A percentile compares a stretch with the other conserved stretches of the same genome.
Evolutionary conservation across 2,113 vertebrate genomes (phyloP).

Genomic region (Macaca mulatta): DNA sequence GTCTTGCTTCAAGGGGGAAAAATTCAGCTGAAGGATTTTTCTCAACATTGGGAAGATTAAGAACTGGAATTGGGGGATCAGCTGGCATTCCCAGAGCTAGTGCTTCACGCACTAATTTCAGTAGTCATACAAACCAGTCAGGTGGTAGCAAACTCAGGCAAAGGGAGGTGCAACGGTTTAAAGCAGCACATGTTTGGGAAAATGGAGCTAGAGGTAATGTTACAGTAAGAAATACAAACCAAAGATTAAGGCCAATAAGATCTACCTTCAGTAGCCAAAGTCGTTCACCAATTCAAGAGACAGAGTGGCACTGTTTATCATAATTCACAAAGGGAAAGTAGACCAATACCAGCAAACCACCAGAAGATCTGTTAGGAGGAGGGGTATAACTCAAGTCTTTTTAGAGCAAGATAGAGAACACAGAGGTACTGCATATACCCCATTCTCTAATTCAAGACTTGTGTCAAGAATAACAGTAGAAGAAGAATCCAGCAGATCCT

Average conservation of each 20-base stretch:
- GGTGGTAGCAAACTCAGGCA: constrained; percentile 64
- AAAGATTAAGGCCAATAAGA: constrained; percentile 85
- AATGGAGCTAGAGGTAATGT: constrained; percentile 89
- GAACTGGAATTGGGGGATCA: constrained; percentile 72
- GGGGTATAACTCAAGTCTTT: constrained; percentile 64
- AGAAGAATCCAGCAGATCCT: constrained; percentile 85
- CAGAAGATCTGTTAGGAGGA: constrained; percentile 61
- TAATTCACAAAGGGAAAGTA: constrained; percentile 67
- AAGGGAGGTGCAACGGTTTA: constrained; percentile 81
- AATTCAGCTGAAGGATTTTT: constrained; percentile 77
- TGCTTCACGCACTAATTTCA: neutral
- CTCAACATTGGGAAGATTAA: constrained; percentile 72
- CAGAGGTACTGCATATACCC: constrained; percentile 27
- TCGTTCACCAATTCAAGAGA: constrained; percentile 90
- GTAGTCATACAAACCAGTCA: constrained; percentile 34
- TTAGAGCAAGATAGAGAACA: constrained; percentile 62
- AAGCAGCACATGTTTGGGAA: constrained; percentile 74
- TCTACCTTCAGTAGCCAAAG: constrained; percentile 89
- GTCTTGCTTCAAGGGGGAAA: constrained; percentile 78
- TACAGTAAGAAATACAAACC: constrained; percentile 84
- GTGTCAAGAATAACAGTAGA: constrained; percentile 84
- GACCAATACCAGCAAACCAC: neutral
- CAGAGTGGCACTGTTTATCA: neutral
- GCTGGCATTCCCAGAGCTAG: constrained; percentile 51
- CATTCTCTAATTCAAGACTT: constrained; percentile 81